Conservation (phyloP, 2,797 vertebrate species). For the Coreius guichenoti region DNA sequence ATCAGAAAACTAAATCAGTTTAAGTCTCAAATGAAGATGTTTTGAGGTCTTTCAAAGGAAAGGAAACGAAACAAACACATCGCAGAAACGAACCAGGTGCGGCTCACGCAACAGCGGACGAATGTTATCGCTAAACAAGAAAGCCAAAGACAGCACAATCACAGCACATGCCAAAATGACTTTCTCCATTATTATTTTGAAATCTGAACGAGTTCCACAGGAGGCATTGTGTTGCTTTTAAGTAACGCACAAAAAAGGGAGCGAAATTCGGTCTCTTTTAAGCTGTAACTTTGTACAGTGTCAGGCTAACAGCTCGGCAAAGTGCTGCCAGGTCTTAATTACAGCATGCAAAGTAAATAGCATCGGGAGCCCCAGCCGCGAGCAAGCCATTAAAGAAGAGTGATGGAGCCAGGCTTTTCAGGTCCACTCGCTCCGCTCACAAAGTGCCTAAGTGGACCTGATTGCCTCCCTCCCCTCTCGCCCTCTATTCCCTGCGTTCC, state of each 20-base stretch:
- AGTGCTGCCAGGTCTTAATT: constrained; percentile 78
- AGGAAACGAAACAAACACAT: neutral
- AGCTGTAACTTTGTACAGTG: constrained; percentile 69
- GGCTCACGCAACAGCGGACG: neutral
- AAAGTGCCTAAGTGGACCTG: constrained; percentile 79
- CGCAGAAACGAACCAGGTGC: neutral
- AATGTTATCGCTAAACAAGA: neutral
- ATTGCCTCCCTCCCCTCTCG: constrained; percentile 72
- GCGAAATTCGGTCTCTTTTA: constrained; percentile 64
- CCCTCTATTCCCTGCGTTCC: constrained; percentile 68
- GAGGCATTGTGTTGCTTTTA: constrained; percentile 58
- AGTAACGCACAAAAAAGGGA: constrained; percentile 50
- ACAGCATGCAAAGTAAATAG: constrained; percentile 72
- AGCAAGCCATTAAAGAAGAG: constrained; percentile 78
- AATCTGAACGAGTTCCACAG: constrained; percentile 49
- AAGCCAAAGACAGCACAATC: constrained; percentile 11
- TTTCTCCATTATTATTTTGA: constrained; percentile 38
- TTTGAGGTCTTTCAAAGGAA: neutral
- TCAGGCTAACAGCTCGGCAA: constrained; percentile 66
- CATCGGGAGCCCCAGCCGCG: constrained; percentile 66
- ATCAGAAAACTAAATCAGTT: neutral
- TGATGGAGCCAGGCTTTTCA: constrained; percentile 70
- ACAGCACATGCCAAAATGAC: constrained; percentile 48
- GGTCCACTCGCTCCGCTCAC: constrained; percentile 67
- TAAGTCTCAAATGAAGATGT: neutral